phyloP scores from a whole-genome alignment of 2,888 invertebrate species.

The Drosophila neutralis region DNA sequence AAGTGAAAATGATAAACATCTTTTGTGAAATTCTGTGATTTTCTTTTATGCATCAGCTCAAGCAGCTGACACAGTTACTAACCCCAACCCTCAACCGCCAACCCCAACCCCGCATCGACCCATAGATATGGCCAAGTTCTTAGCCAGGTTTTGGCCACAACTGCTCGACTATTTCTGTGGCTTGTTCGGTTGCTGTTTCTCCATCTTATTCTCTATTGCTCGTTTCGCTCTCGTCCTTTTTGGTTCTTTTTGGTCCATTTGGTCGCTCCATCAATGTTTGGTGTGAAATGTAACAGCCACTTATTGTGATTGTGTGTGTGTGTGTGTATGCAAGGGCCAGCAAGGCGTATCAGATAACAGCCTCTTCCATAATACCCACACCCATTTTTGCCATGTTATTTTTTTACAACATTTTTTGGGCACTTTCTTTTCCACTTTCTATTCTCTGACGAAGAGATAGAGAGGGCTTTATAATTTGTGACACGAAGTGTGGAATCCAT shows the following conservation, averaged over 20 bases:
- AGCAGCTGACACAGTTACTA: constrained; percentile 58
- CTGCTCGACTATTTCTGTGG: constrained; percentile 55
- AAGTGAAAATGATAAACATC: constrained; percentile 81
- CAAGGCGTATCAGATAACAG: constrained; percentile 66
- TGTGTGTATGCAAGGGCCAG: constrained; percentile 14
- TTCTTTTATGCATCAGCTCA: constrained; percentile 59
- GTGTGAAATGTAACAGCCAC: constrained; percentile 81
- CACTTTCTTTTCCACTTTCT: neutral
- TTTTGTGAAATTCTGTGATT: constrained; percentile 77
- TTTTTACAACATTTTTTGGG: constrained; percentile 1
- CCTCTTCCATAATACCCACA: constrained; percentile 1
- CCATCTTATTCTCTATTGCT: constrained; percentile 1
- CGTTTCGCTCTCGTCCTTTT: constrained; percentile 23
- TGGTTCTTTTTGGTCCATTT: constrained; percentile 40
- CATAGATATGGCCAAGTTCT: neutral
- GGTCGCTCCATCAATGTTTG: constrained; percentile 72
- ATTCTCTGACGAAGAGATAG: neutral
- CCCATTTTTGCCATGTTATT: neutral
- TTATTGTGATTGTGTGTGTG: constrained; percentile 66
- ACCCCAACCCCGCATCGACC: neutral
- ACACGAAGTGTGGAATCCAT: neutral
- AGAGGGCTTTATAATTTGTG: neutral
- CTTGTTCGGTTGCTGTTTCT: constrained; percentile 42
- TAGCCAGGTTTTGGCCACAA: constrained; percentile 40
- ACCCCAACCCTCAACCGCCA: constrained; percentile 6